phyloP scores from a whole-genome alignment of 2,113 vertebrate genomes.

The Amblyornis subalaris region DNA sequence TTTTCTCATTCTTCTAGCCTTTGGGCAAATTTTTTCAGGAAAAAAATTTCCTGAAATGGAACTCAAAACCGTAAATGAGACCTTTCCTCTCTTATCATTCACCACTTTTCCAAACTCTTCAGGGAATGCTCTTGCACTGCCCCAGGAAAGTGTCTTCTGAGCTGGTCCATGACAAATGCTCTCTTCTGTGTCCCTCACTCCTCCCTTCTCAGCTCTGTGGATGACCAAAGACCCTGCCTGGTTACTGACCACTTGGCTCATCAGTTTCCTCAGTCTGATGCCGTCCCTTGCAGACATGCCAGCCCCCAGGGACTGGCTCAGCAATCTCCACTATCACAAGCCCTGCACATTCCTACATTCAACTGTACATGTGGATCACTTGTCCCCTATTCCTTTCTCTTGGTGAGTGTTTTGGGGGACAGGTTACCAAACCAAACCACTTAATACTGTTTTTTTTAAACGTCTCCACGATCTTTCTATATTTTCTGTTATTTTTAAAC shows the following conservation, averaged over 20 bases:
- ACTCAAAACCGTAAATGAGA: not conserved
- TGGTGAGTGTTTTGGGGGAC: not conserved
- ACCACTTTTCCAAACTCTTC: not conserved
- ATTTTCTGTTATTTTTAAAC: not conserved
- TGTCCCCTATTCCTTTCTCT: not conserved
- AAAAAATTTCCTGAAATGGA: not conserved
- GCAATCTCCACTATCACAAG: not conserved
- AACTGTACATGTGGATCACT: no score
- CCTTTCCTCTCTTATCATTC: not conserved
- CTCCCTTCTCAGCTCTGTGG: not conserved
- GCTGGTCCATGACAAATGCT: not conserved
- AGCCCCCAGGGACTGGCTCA: not conserved
- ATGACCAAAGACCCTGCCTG: not conserved
- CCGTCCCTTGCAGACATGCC: not conserved
- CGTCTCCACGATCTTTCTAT: not conserved
- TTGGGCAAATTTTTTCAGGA: not conserved
- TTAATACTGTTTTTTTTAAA: not conserved
- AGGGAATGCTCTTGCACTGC: not conserved
- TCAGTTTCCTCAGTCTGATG: not conserved
- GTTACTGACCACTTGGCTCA: not conserved
- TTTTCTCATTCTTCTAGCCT: not conserved
- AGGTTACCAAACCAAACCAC: not conserved
- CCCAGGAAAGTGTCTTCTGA: not conserved
- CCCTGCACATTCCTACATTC: accelerated
- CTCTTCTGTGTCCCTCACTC: not conserved